Evolutionary conservation across 2,797 vertebrate species (phyloP), one percentile per base, ranked within the genome.

Genomic region (Tragopan temminckii): DNA sequence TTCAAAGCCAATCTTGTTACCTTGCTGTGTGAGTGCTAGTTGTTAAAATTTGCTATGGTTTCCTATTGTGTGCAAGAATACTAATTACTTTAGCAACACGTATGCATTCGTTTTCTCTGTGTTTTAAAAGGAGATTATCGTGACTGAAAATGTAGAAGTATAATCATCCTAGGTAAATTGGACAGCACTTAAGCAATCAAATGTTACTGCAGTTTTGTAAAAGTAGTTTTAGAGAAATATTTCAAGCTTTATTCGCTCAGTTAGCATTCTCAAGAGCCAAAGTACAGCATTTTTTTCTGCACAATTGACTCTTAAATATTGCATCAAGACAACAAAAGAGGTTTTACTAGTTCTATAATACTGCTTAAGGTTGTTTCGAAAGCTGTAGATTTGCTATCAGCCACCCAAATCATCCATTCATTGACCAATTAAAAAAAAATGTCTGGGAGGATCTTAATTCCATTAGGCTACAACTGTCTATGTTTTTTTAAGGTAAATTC

Each of bases 101-200:
- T 63, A 35, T 57, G 74, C 43, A 5, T 91, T 94, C 48, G 63
- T 67, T 20, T 93, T 87, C 86, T 64, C 57, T 57, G 36, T 78
- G 31, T 71, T 96, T 93, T 81, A 77, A 86, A 92, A 93, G 76
- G 64, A 80, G 68, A 67, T 69, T 81, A 31, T 27, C 53, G 91
- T 66, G 68, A 76, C 89, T 88, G 38, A 81, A 94, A 96, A 88
- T 69, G 69, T 87, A 80, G 93, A 90, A 94, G 78, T 87, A 78
- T 93, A 95, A 95, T 96, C 87, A 77, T 89, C 72, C 72, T 62
- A 66, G 92, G 90, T 93, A 94, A 93, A 96, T 89, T 92, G 89
- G 79, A 87, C 2, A 2, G 67, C 94, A 92, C 82, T 95, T 94
- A 94, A 90, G 96, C 87, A 94, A 95, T 92, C 92, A 93, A 82